A percentile compares a stretch with the other conserved stretches of the same genome.
Conservation (phyloP, 2,113 vertebrate species). For the Pseudolaguvia tuberculata region DNA sequence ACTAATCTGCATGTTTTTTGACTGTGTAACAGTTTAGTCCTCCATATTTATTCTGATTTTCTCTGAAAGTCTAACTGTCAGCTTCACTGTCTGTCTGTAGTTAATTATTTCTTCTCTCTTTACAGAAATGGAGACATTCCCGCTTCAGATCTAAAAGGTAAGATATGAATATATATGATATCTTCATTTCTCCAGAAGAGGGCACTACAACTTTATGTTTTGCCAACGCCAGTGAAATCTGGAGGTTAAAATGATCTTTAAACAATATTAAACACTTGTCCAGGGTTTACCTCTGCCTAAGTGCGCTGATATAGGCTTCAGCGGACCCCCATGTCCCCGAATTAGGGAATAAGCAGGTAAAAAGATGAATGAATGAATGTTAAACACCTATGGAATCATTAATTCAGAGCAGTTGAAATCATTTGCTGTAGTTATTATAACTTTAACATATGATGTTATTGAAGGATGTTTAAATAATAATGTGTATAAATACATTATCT, state of each 20-base stretch:
- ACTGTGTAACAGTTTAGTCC: neutral
- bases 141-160: conserved; percentile 61
- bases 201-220: neutral
- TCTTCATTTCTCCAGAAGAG: conserved; percentile 28
- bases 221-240: too few relatives aligned
- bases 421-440: neutral
- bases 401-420: neutral
- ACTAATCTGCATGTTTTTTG: too few relatives aligned
- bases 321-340: too few relatives aligned
- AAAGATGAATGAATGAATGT: too few relatives aligned
- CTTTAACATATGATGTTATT: neutral
- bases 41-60: neutral
- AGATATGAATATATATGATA: conserved; percentile 14
- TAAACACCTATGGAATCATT: too few relatives aligned
- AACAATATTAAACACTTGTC: neutral
- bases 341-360: too few relatives aligned
- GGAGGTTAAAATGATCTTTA: neutral
- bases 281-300: too few relatives aligned
- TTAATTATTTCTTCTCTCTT: neutral
- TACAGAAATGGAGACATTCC: conserved; percentile 63
- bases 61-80: neutral
- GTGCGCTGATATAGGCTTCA: too few relatives aligned
- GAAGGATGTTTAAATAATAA: neutral
- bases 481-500: too few relatives aligned
- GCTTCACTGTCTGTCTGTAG: neutral